A percentile compares a stretch with the other conserved stretches of the same genome.
Conservation (phyloP, 2,888 invertebrate genomes). For the Drosophila cyrtoloma region DNA sequence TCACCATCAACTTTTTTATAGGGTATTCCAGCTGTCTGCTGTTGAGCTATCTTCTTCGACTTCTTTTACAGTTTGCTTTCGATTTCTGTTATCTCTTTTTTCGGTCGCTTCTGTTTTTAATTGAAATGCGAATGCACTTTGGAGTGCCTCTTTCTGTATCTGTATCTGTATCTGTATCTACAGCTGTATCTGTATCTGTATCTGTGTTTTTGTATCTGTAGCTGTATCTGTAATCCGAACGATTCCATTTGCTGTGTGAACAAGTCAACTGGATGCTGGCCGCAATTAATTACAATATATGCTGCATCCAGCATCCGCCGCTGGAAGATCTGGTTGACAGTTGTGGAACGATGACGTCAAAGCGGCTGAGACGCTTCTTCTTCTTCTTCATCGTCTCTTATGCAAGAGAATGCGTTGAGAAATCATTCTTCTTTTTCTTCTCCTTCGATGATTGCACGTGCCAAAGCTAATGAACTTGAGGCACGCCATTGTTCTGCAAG, state of each 20-base stretch:
- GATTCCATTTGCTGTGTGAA: conserved; percentile 51
- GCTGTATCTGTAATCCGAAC: conserved; percentile 12
- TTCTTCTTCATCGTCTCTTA: conserved; percentile 35
- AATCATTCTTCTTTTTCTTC: conserved; percentile 10
- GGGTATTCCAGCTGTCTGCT: conserved; percentile 17
- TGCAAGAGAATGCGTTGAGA: conserved; percentile 53
- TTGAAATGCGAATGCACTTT: conserved; percentile 82
- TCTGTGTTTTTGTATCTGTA: conserved; percentile 18
- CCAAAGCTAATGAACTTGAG: conserved; percentile 69
- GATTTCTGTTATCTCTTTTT: conserved; percentile 41
- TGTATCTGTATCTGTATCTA: conserved; percentile 9
- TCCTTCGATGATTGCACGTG: conserved; percentile 49
- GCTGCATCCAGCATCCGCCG: conserved; percentile 42
- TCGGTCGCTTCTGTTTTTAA: conserved; percentile 68
- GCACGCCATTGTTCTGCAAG: conserved; percentile 34
- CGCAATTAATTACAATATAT: conserved; percentile 60
- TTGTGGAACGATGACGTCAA: conserved; percentile 63
- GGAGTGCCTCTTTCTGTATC: conserved; percentile 47
- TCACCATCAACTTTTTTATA: neutral
- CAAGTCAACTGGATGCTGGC: conserved; percentile 29
- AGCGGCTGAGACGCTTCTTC: conserved; percentile 1
- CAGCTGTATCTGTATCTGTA: conserved; percentile 13
- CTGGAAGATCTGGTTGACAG: conserved; percentile 29
- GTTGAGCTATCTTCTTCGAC: conserved; percentile 4
- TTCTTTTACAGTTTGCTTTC: conserved; percentile 31